Conservation (phyloP, 2,888 invertebrate species). For the Buathra laborator region DNA sequence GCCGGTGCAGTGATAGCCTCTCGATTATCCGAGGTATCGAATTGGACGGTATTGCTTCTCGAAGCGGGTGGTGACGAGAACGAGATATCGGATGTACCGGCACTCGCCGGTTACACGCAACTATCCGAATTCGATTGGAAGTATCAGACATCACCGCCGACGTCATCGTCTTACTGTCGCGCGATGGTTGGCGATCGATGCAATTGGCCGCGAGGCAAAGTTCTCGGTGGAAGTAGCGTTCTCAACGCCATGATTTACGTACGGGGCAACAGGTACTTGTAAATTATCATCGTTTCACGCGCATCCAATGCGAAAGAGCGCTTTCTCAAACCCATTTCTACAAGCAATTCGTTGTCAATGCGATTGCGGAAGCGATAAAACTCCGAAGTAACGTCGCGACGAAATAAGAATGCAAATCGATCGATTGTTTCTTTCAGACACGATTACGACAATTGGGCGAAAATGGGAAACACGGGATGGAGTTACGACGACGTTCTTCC, state of each 20-base stretch:
- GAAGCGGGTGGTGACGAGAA: constrained; percentile 96
- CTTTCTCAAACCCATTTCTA: too few species aligned
- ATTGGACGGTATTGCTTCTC: constrained; percentile 93
- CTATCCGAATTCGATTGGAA: constrained; percentile 96
- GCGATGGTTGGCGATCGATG: constrained; percentile 95
- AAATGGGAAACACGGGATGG: constrained; percentile 94
- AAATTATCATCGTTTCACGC: not conserved
- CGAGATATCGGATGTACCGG: constrained; percentile 95
- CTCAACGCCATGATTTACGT: constrained; percentile 97
- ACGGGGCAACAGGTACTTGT: constrained; percentile 91
- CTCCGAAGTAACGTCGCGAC: not conserved
- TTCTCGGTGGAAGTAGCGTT: constrained; percentile 94
- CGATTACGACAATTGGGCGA: constrained; percentile 96
- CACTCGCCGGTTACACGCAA: constrained; percentile 93
- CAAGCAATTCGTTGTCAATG: not conserved
- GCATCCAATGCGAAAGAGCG: not conserved
- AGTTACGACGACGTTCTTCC: constrained; percentile 92
- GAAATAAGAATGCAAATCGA: constrained; percentile 7
- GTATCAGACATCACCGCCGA: constrained; percentile 93
- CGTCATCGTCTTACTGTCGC: constrained; percentile 92
- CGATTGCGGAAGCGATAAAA: constrained; percentile 15
- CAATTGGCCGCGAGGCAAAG: constrained; percentile 97
- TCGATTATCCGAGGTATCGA: constrained; percentile 91
- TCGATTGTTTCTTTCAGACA: constrained; percentile 71
- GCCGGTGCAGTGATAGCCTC: constrained; percentile 96